Evolutionary conservation across 2,888 invertebrate genomes (phyloP).

Genomic region (Mesorhabditis spiculigera): DNA sequence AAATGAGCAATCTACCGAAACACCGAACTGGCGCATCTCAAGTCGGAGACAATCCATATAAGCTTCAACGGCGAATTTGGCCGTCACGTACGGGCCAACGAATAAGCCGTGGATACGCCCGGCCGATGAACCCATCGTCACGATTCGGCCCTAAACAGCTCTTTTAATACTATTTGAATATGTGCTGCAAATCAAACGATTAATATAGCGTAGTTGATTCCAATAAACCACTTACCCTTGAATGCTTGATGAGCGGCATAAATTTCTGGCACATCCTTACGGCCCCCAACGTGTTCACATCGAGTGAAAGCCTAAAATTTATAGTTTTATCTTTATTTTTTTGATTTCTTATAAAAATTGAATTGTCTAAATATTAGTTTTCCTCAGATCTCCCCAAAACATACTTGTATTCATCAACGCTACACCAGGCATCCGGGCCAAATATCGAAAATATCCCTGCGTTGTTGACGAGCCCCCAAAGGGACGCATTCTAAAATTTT

Average conservation of each 20-base stretch:
- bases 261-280: conserved; percentile 50
- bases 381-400: not conserved
- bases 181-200: not conserved
- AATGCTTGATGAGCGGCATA: conserved; percentile 44
- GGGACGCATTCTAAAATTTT: conserved; percentile 75
- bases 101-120: conserved; percentile 58
- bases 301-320: conserved; percentile 63
- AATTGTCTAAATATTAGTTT: too few species aligned
- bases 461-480: conserved; percentile 85
- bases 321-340: not conserved
- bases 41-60: conserved; percentile 48
- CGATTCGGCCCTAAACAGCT: conserved; percentile 56
- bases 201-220: not conserved
- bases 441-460: conserved; percentile 80
- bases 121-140: conserved; percentile 61
- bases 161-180: not conserved
- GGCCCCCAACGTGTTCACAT: conserved; percentile 76
- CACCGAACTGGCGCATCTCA: conserved; percentile 43
- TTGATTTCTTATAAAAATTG: not conserved
- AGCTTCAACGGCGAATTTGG: conserved; percentile 52
- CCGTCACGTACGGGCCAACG: conserved; percentile 45
- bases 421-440: conserved; percentile 87
- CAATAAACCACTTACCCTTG: conserved; percentile 22
- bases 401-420: conserved; percentile 71
- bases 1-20: conserved; percentile 13